A percentile compares a stretch with the other conserved stretches of the same genome.
phyloP scores from a whole-genome alignment of 2,888 invertebrate genomes.

The Parochlus steinenii region DNA sequence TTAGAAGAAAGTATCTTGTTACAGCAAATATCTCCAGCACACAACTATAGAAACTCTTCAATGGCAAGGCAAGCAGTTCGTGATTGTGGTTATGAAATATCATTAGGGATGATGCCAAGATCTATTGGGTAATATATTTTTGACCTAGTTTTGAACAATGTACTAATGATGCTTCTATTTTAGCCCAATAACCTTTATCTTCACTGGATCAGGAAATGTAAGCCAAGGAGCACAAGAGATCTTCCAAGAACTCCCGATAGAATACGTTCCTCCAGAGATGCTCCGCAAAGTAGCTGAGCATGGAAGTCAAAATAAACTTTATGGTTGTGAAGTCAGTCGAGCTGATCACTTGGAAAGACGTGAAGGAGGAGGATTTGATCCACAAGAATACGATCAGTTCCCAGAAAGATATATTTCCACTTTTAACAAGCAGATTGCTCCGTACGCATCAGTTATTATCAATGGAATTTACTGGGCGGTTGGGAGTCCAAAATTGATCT shows the following conservation, averaged over 20 bases:
- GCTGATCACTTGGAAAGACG: constrained; percentile 85
- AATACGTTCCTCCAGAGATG: constrained; percentile 92
- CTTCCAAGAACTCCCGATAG: constrained; percentile 92
- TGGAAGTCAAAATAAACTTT: constrained; percentile 94
- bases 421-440: constrained; percentile 92
- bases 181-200: constrained; percentile 9
- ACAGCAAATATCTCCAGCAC: constrained; percentile 91
- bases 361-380: constrained; percentile 83
- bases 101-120: constrained; percentile 89
- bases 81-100: constrained; percentile 98
- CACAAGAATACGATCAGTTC: constrained; percentile 72
- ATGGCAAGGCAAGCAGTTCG: constrained; percentile 96
- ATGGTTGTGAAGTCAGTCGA: constrained; percentile 88
- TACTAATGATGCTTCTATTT: constrained; percentile 51
- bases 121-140: constrained; percentile 94
- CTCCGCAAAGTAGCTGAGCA: constrained; percentile 90
- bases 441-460: constrained; percentile 90
- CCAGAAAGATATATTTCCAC: constrained; percentile 91
- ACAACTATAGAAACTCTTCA: constrained; percentile 94
- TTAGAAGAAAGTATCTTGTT: constrained; percentile 1
- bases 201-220: constrained; percentile 9
- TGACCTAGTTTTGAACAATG: constrained; percentile 98
- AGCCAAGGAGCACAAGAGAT: constrained; percentile 68
- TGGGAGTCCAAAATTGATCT: constrained; percentile 85
- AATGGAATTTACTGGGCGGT: constrained; percentile 99